phyloP scores from a whole-genome alignment of 2,797 vertebrate genomes.

The Lepus townsendii region DNA sequence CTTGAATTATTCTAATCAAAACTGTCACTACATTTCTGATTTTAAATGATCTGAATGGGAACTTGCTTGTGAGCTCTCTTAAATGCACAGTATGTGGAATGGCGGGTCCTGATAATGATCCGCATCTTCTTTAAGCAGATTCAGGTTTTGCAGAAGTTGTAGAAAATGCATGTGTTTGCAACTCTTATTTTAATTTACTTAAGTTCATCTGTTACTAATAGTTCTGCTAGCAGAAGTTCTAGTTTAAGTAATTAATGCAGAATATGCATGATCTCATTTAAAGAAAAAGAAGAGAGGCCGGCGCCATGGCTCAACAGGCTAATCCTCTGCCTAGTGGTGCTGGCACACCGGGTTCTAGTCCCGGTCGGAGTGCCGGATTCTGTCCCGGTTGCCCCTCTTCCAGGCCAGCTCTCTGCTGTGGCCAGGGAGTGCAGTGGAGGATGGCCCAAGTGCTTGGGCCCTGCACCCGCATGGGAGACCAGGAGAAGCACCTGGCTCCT shows the following conservation, averaged over 20 bases:
- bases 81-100: not conserved
- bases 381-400: too few species aligned
- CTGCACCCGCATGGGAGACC: too few species aligned
- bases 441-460: too few species aligned
- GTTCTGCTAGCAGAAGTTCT: not conserved
- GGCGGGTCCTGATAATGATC: not conserved
- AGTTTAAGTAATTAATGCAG: conserved; percentile 50
- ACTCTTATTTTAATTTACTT: conserved; percentile 26
- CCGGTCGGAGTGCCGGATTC: too few species aligned
- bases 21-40: not conserved
- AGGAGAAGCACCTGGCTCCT: too few species aligned
- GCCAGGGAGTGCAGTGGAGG: too few species aligned
- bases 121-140: not conserved
- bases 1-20: conserved; percentile 47
- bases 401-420: too few species aligned
- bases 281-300: conserved; percentile 10
- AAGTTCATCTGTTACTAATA: not conserved
- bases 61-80: conserved; percentile 39
- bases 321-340: too few species aligned
- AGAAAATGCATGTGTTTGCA: conserved; percentile 31
- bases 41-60: conserved; percentile 17
- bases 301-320: too few species aligned
- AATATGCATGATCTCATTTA: not conserved
- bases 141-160: conserved; percentile 8
- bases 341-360: too few species aligned